Conservation (phyloP, 2,113 vertebrate genomes). For the Tauraco erythrolophus region DNA sequence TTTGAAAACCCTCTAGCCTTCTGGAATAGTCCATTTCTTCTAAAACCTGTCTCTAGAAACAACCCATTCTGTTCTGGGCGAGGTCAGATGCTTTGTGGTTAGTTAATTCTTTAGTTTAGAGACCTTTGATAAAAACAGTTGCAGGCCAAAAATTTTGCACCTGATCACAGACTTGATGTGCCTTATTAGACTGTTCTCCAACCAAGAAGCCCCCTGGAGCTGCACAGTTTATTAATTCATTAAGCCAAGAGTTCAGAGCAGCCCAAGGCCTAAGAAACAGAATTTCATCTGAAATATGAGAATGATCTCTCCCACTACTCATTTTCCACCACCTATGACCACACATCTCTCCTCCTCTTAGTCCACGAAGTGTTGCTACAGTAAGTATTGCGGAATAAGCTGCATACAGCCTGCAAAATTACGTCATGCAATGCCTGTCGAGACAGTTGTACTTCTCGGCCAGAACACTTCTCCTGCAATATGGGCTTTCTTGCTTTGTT, state of each 20-base stretch:
- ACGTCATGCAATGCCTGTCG: rapidly evolving
- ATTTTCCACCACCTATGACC: background rate
- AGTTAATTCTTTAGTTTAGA: background rate
- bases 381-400: background rate
- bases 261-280: background rate
- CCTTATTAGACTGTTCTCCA: background rate
- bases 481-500: background rate
- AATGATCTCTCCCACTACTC: background rate
- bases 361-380: background rate
- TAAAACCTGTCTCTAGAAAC: background rate
- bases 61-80: background rate
- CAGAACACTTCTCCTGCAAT: background rate
- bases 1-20: background rate
- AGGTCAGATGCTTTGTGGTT: background rate
- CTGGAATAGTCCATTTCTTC: background rate
- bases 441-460: background rate
- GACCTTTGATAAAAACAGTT: background rate
- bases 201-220: background rate
- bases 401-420: background rate
- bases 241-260: background rate
- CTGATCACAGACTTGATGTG: background rate
- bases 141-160: background rate
- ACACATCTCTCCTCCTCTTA: background rate
- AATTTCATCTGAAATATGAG: background rate
- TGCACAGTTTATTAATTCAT: background rate